phyloP scores from a whole-genome alignment of 2,113 vertebrate genomes.

The Strix uralensis region DNA sequence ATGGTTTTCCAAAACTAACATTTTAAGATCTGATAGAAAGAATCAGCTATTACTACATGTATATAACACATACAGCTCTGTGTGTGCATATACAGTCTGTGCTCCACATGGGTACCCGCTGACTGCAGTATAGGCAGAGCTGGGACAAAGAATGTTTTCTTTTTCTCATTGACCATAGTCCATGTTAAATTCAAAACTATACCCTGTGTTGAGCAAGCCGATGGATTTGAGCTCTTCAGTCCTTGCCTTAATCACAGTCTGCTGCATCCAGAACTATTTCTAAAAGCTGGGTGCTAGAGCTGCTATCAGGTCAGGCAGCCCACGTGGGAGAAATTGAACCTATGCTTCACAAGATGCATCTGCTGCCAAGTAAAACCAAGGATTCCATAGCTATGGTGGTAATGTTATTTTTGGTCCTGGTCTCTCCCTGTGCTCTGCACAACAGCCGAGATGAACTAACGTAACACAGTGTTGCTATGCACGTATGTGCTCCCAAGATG shows the following conservation, averaged over 20 bases:
- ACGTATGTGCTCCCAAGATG: not conserved
- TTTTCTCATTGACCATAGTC: not conserved
- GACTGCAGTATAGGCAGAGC: not conserved
- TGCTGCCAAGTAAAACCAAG: not conserved
- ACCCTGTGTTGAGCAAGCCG: not conserved
- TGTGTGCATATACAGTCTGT: too few species aligned
- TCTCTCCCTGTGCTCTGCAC: not conserved
- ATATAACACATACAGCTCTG: not conserved
- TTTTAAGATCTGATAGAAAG: not conserved
- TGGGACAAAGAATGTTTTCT: not conserved
- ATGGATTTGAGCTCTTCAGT: not conserved
- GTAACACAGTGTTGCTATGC: accelerated
- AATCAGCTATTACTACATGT: accelerated
- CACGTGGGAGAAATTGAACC: not conserved
- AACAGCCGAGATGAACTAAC: not conserved
- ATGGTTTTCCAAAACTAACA: not conserved
- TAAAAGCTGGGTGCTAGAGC: not conserved
- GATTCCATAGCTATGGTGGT: not conserved
- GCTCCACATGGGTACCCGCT: not conserved
- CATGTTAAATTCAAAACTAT: not conserved
- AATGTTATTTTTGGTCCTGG: not conserved
- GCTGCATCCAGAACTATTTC: not conserved
- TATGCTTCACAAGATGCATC: not conserved
- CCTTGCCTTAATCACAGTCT: not conserved
- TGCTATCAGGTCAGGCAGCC: not conserved